Conservation (phyloP, 2,113 vertebrate genomes). For the Struthio camelus region DNA sequence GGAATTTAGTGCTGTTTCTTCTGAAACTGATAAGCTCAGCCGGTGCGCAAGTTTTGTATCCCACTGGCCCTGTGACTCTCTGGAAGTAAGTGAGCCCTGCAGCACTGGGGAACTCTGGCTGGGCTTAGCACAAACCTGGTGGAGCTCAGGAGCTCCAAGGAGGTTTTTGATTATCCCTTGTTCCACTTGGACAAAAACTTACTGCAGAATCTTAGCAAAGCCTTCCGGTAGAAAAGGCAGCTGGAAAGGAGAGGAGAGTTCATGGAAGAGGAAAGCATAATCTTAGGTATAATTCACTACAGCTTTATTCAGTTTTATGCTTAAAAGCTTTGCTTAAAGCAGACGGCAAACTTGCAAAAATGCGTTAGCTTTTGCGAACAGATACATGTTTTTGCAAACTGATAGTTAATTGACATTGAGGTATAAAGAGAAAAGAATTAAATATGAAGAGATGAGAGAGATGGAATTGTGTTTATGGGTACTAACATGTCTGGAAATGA, state of each 20-base stretch:
- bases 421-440: not conserved
- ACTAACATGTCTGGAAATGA: not conserved
- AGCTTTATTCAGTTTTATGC: not conserved
- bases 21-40: not conserved
- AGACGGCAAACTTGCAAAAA: not conserved
- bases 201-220: not conserved
- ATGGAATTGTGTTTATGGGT: not conserved
- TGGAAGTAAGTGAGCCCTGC: not conserved
- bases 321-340: not conserved
- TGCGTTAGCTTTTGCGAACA: not conserved
- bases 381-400: not conserved
- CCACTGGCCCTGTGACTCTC: not conserved
- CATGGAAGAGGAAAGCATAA: not conserved
- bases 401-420: not conserved
- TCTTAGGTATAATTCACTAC: not conserved
- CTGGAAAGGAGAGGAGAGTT: not conserved
- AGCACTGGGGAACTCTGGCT: not conserved
- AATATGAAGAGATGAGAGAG: rapidly evolving
- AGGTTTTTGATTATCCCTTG: not conserved
- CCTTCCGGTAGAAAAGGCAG: not conserved
- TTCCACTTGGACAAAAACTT: not conserved
- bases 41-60: not conserved
- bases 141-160: not conserved
- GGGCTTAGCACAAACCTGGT: not conserved
- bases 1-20: not conserved